A percentile compares a stretch with the other conserved stretches of the same genome.
Conservation (phyloP, 1,140 invertebrate genomes). For the Adelges cooleyi region DNA sequence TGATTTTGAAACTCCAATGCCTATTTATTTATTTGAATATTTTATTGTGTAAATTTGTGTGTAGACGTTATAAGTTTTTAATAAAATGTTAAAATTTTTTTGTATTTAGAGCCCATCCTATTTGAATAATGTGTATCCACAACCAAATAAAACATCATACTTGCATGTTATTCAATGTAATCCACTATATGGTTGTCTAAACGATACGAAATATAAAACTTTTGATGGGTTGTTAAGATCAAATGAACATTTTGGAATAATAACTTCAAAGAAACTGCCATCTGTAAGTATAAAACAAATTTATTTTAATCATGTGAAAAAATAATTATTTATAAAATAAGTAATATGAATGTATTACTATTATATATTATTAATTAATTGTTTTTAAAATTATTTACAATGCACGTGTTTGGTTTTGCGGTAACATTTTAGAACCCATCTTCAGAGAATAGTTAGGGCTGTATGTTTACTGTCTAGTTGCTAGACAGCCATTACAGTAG, state of each 20-base stretch:
- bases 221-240: constrained; percentile 14
- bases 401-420: too few relatives aligned
- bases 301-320: too few relatives aligned
- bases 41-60: constrained; percentile 5
- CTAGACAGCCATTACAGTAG: too few relatives aligned
- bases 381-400: too few relatives aligned
- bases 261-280: constrained; percentile 23
- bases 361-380: too few relatives aligned
- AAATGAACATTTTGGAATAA: constrained; percentile 16
- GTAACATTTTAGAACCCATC: too few relatives aligned
- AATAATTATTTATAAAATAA: too few relatives aligned
- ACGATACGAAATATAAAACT: constrained; percentile 8
- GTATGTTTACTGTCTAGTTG: too few relatives aligned
- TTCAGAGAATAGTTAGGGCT: too few relatives aligned
- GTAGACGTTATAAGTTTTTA: not conserved
- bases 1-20: too few relatives aligned
- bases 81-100: not conserved
- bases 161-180: constrained; percentile 36
- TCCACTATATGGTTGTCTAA: constrained; percentile 32
- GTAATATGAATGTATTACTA: too few relatives aligned
- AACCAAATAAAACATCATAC: constrained; percentile 30
- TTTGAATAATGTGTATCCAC: constrained; percentile 6
- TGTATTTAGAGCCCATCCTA: constrained; percentile 3
- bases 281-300: constrained; percentile 12
- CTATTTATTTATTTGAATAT: not conserved